Evolutionary conservation across 2,113 vertebrate species (phyloP).

Genomic region (Ochotona princeps): DNA sequence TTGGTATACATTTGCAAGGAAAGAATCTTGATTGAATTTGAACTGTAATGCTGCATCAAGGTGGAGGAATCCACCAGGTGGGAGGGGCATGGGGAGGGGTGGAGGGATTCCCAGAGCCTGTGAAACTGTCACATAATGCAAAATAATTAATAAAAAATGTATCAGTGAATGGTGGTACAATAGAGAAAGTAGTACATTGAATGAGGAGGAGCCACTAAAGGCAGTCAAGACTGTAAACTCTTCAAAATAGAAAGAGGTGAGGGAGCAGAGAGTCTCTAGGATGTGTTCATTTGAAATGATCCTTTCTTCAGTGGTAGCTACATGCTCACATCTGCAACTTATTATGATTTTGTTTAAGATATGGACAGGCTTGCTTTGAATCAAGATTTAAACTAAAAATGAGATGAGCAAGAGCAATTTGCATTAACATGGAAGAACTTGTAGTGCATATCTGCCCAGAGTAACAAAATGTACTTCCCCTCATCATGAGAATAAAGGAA

Average conservation of each 20-base stretch:
- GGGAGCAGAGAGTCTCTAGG: background rate
- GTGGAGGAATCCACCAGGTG: too few species aligned
- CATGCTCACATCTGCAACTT: background rate
- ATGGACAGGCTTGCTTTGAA: background rate
- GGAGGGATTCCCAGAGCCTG: too few species aligned
- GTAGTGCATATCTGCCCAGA: background rate
- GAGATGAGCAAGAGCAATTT: background rate
- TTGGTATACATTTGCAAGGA: too few species aligned
- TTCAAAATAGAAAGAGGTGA: background rate
- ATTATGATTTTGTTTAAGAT: background rate
- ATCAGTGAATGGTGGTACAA: background rate
- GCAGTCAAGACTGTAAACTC: background rate
- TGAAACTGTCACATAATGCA: too few species aligned
- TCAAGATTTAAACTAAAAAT: background rate
- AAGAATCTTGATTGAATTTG: too few species aligned
- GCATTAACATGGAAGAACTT: background rate
- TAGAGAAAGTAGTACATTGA: background rate
- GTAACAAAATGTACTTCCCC: background rate
- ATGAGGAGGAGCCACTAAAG: background rate
- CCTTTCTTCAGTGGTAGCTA: background rate
- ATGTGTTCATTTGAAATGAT: background rate
- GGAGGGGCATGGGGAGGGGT: too few species aligned
- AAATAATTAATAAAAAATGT: too few species aligned
- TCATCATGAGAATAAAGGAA: background rate
- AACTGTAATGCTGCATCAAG: too few species aligned